A percentile compares a stretch with the other conserved stretches of the same genome.
phyloP scores from a whole-genome alignment of 2,888 invertebrate genomes.

The Elmis aenea region DNA sequence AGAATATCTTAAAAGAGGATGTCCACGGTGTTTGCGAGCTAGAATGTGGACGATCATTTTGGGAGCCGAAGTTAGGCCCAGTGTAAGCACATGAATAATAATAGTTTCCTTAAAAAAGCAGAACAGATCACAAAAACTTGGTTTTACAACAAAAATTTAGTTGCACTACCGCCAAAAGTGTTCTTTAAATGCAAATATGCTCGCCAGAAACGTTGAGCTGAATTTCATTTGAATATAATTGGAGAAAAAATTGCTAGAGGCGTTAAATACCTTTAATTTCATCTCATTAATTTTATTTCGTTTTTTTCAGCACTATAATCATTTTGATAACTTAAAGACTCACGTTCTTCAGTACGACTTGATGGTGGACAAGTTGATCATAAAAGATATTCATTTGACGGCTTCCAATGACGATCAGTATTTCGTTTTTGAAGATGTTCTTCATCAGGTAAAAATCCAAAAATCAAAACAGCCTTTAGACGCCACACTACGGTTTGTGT shows the following conservation, averaged over 20 bases:
- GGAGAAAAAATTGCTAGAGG: too few species aligned
- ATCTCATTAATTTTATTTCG: conserved; percentile 2
- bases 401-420: conserved; percentile 97
- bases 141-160: not conserved
- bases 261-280: conserved; percentile 3
- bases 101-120: too few species aligned
- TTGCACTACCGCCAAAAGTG: not conserved
- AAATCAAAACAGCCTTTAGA: not conserved
- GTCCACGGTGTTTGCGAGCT: conserved; percentile 73
- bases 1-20: conserved; percentile 83
- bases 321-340: conserved; percentile 76
- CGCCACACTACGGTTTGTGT: too few species aligned
- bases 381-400: conserved; percentile 93
- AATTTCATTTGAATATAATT: too few species aligned
- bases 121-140: too few species aligned
- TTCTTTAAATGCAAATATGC: not conserved
- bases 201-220: too few species aligned
- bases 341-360: conserved; percentile 84
- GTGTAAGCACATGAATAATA: conserved; percentile 49
- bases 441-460: conserved; percentile 89
- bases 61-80: conserved; percentile 67
- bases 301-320: conserved; percentile 58
- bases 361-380: conserved; percentile 89
- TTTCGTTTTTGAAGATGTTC: conserved; percentile 93
- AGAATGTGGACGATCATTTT: conserved; percentile 83